A percentile compares a stretch with the other conserved stretches of the same genome.
Evolutionary conservation across 2,888 invertebrate genomes (phyloP).

Genomic region (Phortica magna): DNA sequence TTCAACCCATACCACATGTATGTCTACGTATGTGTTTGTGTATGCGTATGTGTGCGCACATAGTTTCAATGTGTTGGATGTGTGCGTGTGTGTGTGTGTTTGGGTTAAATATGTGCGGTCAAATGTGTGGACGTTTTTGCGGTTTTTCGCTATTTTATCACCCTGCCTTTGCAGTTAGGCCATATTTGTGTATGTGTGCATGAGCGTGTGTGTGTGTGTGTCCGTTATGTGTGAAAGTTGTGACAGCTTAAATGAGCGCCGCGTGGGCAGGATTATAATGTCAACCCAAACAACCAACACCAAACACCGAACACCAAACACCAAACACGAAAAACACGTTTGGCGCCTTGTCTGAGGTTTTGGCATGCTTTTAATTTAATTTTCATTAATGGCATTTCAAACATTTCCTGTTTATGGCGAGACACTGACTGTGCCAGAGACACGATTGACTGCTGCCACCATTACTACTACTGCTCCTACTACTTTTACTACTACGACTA

Average conservation of each 20-base stretch:
- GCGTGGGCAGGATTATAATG: conserved; percentile 9
- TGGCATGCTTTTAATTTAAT: conserved; percentile 37
- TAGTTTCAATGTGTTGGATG: conserved; percentile 16
- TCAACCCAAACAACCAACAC: neutral
- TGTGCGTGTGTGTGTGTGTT: neutral
- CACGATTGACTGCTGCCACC: neutral
- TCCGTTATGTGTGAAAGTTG: conserved; percentile 3
- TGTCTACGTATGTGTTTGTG: neutral
- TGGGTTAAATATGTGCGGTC: conserved; percentile 34
- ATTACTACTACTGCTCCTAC: neutral
- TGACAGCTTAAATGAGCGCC: conserved; percentile 19
- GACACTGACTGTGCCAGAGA: neutral
- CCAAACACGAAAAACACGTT: neutral
- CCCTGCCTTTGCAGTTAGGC: neutral
- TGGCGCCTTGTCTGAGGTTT: neutral
- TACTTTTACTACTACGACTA: too few relatives aligned
- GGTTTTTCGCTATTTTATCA: conserved; percentile 17
- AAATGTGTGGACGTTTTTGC: conserved; percentile 34
- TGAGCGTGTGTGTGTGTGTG: conserved; percentile 5
- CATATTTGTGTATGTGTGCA: neutral
- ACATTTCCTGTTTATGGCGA: conserved; percentile 26
- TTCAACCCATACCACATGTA: neutral
- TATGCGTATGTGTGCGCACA: neutral
- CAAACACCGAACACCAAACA: neutral
- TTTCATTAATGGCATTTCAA: conserved; percentile 35